Base-by-base conservation (phyloP, 35 echinoderm and acorn worm genomes). In the Apostichopus parvimensis region DNA sequence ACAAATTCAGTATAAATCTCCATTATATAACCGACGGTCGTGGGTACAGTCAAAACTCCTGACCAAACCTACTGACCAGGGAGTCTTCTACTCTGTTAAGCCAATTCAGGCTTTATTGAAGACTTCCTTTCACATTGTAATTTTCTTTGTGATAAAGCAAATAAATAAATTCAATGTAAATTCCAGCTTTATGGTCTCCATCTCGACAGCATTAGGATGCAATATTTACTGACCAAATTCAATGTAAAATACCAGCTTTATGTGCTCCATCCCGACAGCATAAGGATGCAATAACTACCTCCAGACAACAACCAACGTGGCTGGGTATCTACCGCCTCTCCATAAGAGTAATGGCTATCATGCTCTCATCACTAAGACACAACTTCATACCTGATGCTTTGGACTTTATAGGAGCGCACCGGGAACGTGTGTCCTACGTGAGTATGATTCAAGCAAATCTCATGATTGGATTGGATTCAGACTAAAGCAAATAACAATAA, bases 361-460 rank as follows among this genome's bases (percentile, higher is more conserved):
- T 98, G 94, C 90, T 98, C 12, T 84, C 94, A 13, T 93, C 96
- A 5, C 90, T 98, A 9, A 91, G 87, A 60, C 96, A 98, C 83
- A 59, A 61, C 53, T 98, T 93, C 77, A 79, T 98, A 9, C 14
- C 92, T 56, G 96, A 98, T 94, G 96, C 96, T 34, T 79, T 98
- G 57, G 86, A 95, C 77, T 98, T 94, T 86, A 92, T 98, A 89
- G 96, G 96, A 20, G 96, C 95, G 20, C 96, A 98, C 78, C 87
- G 92, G 55, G 96, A 95, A 57, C 86, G 96, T 54, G 92, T 98
- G 85, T 91, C 89, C 23, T 86, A 95, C 82, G 96, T 97, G 45
- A 93, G 93, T 92, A 57, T 26, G 34, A 45, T 3, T 45, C 34
- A 45, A 45, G 34, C 34, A 4, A 45, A 45, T 45, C 2, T 45